Conservation (phyloP, 2,797 vertebrate species). For the Anguilla marmorata region DNA sequence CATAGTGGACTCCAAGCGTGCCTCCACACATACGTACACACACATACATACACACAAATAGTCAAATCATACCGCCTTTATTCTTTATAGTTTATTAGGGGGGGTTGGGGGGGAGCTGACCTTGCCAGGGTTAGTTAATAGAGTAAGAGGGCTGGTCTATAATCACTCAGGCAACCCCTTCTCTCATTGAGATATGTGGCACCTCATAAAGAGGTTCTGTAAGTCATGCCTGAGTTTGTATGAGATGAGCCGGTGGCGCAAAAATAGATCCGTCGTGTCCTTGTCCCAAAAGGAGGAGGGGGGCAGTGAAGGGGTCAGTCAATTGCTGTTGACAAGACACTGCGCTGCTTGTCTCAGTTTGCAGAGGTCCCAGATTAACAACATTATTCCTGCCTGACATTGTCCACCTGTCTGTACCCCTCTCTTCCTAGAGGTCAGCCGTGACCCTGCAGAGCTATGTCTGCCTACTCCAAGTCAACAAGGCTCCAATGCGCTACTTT, state of each 20-base stretch:
- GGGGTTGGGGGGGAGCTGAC: not conserved
- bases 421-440: constrained; percentile 73
- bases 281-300: constrained; percentile 30
- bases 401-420: constrained; percentile 78
- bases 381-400: constrained; percentile 77
- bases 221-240: constrained; percentile 26
- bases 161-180: not conserved
- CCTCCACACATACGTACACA: not conserved
- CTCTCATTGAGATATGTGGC: constrained; percentile 11
- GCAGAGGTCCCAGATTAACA: constrained; percentile 66
- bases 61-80: not conserved
- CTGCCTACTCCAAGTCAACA: not conserved
- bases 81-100: not conserved
- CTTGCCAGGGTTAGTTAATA: constrained; percentile 15
- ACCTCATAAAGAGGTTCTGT: constrained; percentile 34
- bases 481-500: not conserved
- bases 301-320: constrained; percentile 44
- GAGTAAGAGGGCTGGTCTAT: constrained; percentile 13
- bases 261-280: constrained; percentile 43
- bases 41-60: not conserved
- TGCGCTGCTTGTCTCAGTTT: constrained; percentile 65
- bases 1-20: constrained; percentile 6
- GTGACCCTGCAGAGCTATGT: not conserved
- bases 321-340: constrained; percentile 67
- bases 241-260: constrained; percentile 19